Evolutionary conservation across 2,797 vertebrate species (phyloP), one percentile per base, ranked within the genome.

Genomic region (Sebastes taczanowskii): DNA sequence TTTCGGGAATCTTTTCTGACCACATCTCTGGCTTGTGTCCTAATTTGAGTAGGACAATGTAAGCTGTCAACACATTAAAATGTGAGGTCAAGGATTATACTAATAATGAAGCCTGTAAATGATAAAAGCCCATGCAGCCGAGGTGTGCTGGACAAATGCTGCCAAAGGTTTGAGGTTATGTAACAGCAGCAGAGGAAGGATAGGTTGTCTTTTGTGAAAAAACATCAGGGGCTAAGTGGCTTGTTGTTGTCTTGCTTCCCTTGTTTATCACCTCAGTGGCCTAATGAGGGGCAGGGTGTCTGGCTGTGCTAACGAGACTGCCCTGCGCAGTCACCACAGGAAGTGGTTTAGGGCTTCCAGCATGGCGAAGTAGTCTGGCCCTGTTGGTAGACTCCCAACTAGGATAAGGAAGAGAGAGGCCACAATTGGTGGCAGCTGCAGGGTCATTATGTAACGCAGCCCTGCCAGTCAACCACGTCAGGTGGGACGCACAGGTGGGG

Each of bases 221-320:
- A 79, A 78, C 52, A 63, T 11, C 38, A 18, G 56, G 29, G 46
- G 56, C 52, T 85, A 88, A 93, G 84, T 87, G 84, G 49, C 69
- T 84, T 93, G 90, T 93, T 94, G 93, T 93, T 92, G 76, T 86
- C 85, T 81, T 84, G 69, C 71, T 85, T 75, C 67, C n/a, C 86
- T 82, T 94, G 91, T 95, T 93, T 93, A 92, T 91, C 83, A 89
- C 85, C 81, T 81, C 49, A 4, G 46, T 69, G 88, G 78, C 46
- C 89, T 92, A 91, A 91, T 83, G 88, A 93, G 89, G 89, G 85
- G 67, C 87, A 86, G 90, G 87, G 85, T 87, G 91, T 93, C 93
- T 93, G 91, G 88, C 88, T 83, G 82, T 42, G 75, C 77, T 84
- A 90, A 90, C 84, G 58, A 90, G 80, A 83, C 83, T 76, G 87